A percentile compares a stretch with the other conserved stretches of the same genome.
These are phyloP conservation scores for Hemichromis elongatus DNA, from an alignment of 2,113 vertebrate species.

Conservation along the genomic window DNA sequence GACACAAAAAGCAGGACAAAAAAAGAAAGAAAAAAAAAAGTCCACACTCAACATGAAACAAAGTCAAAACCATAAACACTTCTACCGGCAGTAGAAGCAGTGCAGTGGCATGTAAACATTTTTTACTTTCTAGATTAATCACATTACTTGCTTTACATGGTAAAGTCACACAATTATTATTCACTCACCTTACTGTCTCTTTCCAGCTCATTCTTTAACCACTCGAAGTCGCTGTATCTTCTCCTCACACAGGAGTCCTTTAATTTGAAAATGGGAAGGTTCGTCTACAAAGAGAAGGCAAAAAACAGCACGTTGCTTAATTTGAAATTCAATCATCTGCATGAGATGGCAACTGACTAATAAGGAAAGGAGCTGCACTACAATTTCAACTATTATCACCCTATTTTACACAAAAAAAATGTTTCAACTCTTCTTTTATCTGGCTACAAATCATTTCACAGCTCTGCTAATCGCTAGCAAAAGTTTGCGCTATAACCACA, in stretches of 20 bases:
- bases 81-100: fast-evolving
- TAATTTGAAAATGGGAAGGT: slow-evolving; percentile 97
- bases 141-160: not conserved
- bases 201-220: slow-evolving; percentile 98
- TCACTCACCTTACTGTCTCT: slow-evolving; percentile 94
- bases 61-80: not conserved
- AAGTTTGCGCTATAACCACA: not conserved
- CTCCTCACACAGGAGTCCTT: slow-evolving; percentile 94
- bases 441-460: not conserved
- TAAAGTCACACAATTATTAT: not conserved
- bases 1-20: not conserved
- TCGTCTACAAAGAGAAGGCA: slow-evolving; percentile 78
- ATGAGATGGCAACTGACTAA: not conserved
- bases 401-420: not conserved
- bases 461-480: not conserved
- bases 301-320: not conserved
- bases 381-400: not conserved
- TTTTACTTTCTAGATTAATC: too few relatives aligned
- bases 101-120: not conserved
- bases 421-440: not conserved
- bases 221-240: slow-evolving; percentile 98
- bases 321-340: not conserved
- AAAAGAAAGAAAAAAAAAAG: not conserved
- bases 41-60: not conserved
- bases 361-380: not conserved